These are phyloP conservation scores for Leptinotarsa tumamoca DNA, from an alignment of 2,888 invertebrate genomes.

Conservation along the genomic window DNA sequence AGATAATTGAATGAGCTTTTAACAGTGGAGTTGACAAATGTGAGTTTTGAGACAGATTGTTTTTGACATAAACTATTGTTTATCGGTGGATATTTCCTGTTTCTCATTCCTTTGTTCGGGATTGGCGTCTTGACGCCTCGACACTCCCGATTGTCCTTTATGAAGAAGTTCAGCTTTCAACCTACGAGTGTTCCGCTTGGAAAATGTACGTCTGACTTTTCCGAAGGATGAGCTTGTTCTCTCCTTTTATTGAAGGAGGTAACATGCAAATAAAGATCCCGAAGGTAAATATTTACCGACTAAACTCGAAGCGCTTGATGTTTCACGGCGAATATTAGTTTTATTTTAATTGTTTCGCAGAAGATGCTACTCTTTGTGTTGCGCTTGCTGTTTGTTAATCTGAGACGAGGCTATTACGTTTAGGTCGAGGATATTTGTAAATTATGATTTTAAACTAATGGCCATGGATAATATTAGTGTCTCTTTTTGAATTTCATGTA, in stretches of 20 bases:
- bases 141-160: neutral
- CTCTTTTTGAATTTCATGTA: too few species aligned
- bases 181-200: too few species aligned
- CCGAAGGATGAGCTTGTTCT: conserved; percentile 4
- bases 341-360: neutral
- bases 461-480: neutral
- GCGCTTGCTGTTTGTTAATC: conserved; percentile 11
- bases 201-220: neutral
- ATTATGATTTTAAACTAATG: neutral
- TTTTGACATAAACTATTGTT: too few species aligned
- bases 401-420: neutral
- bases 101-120: neutral
- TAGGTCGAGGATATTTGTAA: neutral
- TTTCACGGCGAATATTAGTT: conserved; percentile 6
- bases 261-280: conserved; percentile 18
- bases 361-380: conserved; percentile 11
- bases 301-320: neutral
- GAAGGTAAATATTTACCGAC: conserved; percentile 8
- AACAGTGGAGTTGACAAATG: too few species aligned
- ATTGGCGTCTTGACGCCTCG: neutral
- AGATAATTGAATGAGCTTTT: too few species aligned
- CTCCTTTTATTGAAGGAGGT: neutral
- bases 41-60: too few species aligned
- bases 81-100: neutral
- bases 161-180: too few species aligned